These are phyloP conservation scores for Trachymyrmex septentrionalis DNA, from an alignment of 1,140 invertebrate species.

Conservation along the genomic window DNA sequence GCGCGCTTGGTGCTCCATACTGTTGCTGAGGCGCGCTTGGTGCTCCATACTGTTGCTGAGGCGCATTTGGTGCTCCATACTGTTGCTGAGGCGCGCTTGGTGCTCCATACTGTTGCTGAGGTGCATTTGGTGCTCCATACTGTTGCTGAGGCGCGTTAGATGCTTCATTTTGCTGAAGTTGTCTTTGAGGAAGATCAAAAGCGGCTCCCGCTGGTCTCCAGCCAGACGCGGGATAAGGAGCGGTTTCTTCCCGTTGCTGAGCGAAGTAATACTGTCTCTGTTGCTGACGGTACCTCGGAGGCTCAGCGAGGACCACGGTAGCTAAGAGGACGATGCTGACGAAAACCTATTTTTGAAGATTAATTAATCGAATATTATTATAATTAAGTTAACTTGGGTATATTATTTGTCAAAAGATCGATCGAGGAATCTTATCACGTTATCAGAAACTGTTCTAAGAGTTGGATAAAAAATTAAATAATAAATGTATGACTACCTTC, in stretches of 20 bases:
- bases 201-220: constrained; percentile 88
- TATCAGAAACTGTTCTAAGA: neutral
- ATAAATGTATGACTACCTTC: constrained; percentile 80
- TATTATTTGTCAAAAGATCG: neutral
- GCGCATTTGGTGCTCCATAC: constrained; percentile 61
- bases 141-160: constrained; percentile 65
- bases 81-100: constrained; percentile 66
- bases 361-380: neutral
- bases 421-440: neutral
- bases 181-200: constrained; percentile 87
- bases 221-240: constrained; percentile 86
- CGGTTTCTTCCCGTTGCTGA: constrained; percentile 77
- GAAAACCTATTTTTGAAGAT: constrained; percentile 75
- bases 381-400: neutral
- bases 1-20: constrained; percentile 69
- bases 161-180: constrained; percentile 69
- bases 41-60: constrained; percentile 69
- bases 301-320: constrained; percentile 79
- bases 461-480: neutral
- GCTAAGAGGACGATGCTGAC: constrained; percentile 75
- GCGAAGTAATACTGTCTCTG: constrained; percentile 82
- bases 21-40: constrained; percentile 62
- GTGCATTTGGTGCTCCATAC: constrained; percentile 42
- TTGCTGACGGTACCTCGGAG: constrained; percentile 77
- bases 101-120: constrained; percentile 72